Conservation (phyloP, 2,888 invertebrate species). For the Himalopsyche anomala region DNA sequence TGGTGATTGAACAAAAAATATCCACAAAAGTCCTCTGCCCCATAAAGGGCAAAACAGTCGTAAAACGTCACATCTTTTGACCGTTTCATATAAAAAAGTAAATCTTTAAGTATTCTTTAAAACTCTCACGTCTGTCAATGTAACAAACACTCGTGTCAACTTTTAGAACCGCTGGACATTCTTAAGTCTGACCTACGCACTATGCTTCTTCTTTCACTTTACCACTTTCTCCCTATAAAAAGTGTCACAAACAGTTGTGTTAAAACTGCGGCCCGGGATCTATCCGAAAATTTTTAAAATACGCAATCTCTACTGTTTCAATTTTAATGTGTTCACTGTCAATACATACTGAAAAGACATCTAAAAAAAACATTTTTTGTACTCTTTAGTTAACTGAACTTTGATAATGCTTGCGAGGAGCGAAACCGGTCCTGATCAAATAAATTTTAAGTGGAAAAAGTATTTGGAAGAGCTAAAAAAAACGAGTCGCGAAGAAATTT, state of each 20-base stretch:
- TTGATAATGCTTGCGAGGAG: no score
- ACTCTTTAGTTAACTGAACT: no score
- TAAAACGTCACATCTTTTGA: background rate
- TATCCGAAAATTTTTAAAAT: no score
- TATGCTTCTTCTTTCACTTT: constrained; percentile 5
- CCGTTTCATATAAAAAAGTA: background rate
- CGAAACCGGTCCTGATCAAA: no score
- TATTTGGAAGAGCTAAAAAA: no score
- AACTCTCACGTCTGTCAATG: constrained; percentile 7
- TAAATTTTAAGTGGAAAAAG: no score
- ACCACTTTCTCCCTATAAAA: background rate
- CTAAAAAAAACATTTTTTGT: no score
- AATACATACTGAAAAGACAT: no score
- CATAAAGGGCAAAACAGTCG: background rate
- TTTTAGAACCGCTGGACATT: constrained; percentile 1
- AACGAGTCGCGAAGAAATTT: no score
- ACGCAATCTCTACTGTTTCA: no score
- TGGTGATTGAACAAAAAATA: background rate
- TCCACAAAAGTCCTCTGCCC: background rate
- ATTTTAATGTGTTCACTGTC: no score
- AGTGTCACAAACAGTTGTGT: no score
- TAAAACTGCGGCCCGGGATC: background rate
- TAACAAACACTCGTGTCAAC: background rate
- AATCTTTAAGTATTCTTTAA: constrained; percentile 11
- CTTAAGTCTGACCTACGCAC: constrained; percentile 12